A percentile compares a stretch with the other conserved stretches of the same genome.
Evolutionary conservation across 2,797 vertebrate genomes (phyloP).

Genomic region (Smutsia temminckii): DNA sequence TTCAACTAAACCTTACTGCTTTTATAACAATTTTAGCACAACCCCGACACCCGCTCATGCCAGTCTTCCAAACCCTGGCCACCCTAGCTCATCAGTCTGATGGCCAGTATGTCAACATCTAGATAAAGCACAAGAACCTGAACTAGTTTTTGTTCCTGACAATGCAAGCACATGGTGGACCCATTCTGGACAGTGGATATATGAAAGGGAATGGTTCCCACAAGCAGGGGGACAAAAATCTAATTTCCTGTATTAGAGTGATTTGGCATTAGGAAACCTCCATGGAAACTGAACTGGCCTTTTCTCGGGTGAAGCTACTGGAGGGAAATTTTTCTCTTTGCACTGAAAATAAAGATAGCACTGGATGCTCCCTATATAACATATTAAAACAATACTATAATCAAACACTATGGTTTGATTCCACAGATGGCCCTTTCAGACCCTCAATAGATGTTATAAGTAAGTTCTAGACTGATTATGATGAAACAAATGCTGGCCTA

Average conservation of each 20-base stretch:
- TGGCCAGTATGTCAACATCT: neutral
- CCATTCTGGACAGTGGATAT: neutral
- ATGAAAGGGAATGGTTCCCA: neutral
- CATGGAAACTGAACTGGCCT: neutral
- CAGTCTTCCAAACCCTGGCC: neutral
- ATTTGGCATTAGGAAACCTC: neutral
- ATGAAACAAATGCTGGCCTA: neutral
- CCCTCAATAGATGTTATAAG: neutral
- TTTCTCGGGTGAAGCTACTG: neutral
- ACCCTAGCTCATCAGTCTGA: neutral
- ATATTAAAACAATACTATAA: neutral
- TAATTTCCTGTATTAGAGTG: neutral
- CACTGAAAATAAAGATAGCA: neutral
- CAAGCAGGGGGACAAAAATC: neutral
- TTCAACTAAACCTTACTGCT: neutral
- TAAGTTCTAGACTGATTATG: neutral
- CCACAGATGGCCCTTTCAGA: neutral
- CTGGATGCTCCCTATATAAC: neutral
- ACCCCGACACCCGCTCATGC: neutral
- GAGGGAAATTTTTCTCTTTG: neutral
- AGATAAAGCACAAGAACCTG: neutral
- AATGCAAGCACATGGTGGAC: neutral
- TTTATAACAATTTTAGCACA: neutral
- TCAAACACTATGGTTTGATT: neutral
- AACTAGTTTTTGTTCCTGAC: neutral